Base-by-base conservation (phyloP, 2,113 vertebrate species). In the Oncorhynchus tshawytscha region DNA sequence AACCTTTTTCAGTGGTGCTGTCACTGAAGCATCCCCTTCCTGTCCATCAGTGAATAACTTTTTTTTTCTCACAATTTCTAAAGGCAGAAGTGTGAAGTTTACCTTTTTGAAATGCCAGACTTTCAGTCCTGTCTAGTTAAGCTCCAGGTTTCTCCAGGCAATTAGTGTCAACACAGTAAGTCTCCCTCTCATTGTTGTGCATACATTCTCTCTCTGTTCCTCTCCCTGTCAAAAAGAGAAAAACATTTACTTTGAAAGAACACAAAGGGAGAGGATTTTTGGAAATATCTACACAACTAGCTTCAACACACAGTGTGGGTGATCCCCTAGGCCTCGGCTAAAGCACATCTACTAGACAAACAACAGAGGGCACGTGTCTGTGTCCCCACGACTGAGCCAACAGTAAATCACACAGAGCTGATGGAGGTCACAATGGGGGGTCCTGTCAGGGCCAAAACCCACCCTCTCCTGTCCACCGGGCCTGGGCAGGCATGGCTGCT, bases 81-180 rank as follows among this genome's bases (percentile, higher is more conserved):
- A 34, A 39, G 68, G 22, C 16, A 39, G 24, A 45, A 48, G 59
- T 65, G 59, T 48, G 4, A 73, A 29, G 9, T 7, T 20, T 3
- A 29, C 73, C 78, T 66, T 78, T 81, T 78, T 81, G 72, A 88
- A 82, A 81, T 79, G 48, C 57, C 74, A 34, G 48, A 67, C 27
- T 71, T 78, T 75, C 74, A 25, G 62, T 67, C 49, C 11, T 57
- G 69, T 59, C 57, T 82, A 45, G 70, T 67, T 78, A 54, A 20
- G 12, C 66, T 70, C 39, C 18, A 29, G 51, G 27, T 74, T 60
- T 67, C 76, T 78, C 57, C 74, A 34, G 70, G 78, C 78, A 79
- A 88, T 85, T 83, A 84, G 67, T 78, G 68, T 85, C 76, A 83
- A 75, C 71, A 71, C 51, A 13, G 39, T 0, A 45, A 76, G 70